Conservation (phyloP, 2,113 vertebrate genomes). For the Brevimyrus niger region DNA sequence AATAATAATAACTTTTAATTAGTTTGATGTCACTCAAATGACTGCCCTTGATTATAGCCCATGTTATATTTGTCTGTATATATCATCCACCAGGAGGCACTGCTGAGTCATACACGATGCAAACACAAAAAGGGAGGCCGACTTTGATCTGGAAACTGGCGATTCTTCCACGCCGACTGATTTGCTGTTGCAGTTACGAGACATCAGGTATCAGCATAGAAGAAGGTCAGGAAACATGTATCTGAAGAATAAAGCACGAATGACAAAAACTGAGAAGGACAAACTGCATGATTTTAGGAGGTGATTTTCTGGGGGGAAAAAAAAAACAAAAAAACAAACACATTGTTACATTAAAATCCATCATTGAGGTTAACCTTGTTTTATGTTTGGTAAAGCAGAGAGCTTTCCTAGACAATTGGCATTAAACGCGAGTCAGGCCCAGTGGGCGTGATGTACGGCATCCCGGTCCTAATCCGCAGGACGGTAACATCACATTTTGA, state of each 20-base stretch:
- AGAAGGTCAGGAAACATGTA: not conserved
- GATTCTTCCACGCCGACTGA: not conserved
- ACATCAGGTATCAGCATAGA: not conserved
- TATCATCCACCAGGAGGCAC: conserved; percentile 13
- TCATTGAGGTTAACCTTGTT: not conserved
- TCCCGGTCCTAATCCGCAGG: not conserved
- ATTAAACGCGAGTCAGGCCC: not conserved
- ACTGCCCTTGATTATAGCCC: not conserved
- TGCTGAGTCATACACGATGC: not conserved
- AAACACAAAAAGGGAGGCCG: not conserved
- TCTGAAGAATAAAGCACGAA: not conserved
- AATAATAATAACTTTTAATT: not conserved
- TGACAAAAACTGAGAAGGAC: not conserved
- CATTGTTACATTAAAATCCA: not conserved
- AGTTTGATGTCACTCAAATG: not conserved
- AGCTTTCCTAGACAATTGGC: not conserved
- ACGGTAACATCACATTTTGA: not conserved
- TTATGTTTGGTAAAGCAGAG: not conserved
- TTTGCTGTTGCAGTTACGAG: not conserved
- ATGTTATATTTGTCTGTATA: not conserved
- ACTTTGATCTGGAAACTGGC: not conserved
- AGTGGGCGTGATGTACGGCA: not conserved
- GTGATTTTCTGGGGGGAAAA: not conserved
- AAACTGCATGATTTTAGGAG: not conserved
- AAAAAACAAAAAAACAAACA: not conserved